Base-by-base conservation (phyloP, 2,113 vertebrate genomes). In the Casuarius casuarius region DNA sequence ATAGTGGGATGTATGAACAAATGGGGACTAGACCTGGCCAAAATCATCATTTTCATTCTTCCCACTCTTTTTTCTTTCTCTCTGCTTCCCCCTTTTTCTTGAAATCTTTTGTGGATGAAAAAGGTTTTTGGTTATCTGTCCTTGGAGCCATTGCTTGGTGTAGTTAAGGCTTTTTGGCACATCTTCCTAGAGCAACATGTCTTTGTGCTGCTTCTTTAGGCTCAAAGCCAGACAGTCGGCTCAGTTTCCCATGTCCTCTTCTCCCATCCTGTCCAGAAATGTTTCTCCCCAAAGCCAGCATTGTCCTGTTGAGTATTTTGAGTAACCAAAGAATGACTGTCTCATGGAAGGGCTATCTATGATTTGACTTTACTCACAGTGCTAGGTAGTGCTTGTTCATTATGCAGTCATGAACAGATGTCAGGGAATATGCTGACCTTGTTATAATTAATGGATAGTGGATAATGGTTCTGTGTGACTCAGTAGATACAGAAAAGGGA, bases 371-470 rank as follows among this genome's bases (percentile, higher is more conserved):
- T 90, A 17, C 66, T 78, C 70, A 29, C 38, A 56, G 74, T 73
- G 78, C 65, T 63, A 68, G 29, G 38, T 91, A 80, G 33, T 61
- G 72, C 65, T 87, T 68, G 67, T 94, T 96, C 95, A 97, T 98
- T 97, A 94, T 86, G 75, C 90, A 96, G 91, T 92, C 96, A 80
- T 75, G 76, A 90, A 84, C 84, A 97, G 84, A 87, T 80, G 70
- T 83, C 42, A 84, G 95, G 49, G 93, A 95, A 95, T 96, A 72
- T 93, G 97, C 96, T 97, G 96, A 97, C 97, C 97, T 98, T 94
- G 96, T 97, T 97, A 70, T 97, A 98, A 98, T 97, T 97, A 97
- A 98, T 98, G 95, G 89, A 94, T 67, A 84, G 95, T 79, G 23
- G 97, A 94, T 97, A 97, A 97, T 97, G 95, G 92, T 90, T 96